A percentile compares a stretch with the other conserved stretches of the same genome.
phyloP scores from a whole-genome alignment of 1,140 invertebrate species.

The Penaeus vannamei region DNA sequence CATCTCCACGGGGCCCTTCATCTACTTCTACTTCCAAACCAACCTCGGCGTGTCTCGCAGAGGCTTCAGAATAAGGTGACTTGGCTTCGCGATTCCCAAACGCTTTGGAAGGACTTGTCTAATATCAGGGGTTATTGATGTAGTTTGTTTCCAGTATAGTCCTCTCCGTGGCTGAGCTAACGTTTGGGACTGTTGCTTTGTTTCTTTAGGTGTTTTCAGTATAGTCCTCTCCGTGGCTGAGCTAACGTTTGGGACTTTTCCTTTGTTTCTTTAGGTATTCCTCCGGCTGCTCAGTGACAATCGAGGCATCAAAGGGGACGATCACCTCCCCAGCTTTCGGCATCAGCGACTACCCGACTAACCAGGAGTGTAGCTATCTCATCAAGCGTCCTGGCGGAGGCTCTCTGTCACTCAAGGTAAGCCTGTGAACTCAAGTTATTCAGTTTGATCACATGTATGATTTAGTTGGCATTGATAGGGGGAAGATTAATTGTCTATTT shows the following conservation, averaged over 20 bases:
- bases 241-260: background rate
- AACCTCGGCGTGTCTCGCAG: constrained; percentile 88
- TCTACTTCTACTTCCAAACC: constrained; percentile 94
- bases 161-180: background rate
- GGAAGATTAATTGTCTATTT: too few species aligned
- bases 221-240: background rate
- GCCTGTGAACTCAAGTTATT: background rate
- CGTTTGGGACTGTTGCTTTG: too few species aligned
- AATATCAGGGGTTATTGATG: background rate
- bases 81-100: background rate
- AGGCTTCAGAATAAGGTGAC: constrained; percentile 82
- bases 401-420: constrained; percentile 75
- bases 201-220: background rate
- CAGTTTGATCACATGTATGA: too few species aligned
- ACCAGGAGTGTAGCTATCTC: constrained; percentile 91
- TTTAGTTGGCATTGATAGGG: too few species aligned
- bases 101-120: background rate
- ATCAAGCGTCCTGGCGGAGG: constrained; percentile 87
- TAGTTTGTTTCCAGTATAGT: background rate
- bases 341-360: constrained; percentile 88
- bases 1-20: constrained; percentile 89
- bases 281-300: constrained; percentile 75
- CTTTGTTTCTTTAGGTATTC: constrained; percentile 58
- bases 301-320: constrained; percentile 85
- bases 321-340: constrained; percentile 90